Evolutionary conservation across 2,888 invertebrate genomes (phyloP).

Genomic region (Noctua janthe): DNA sequence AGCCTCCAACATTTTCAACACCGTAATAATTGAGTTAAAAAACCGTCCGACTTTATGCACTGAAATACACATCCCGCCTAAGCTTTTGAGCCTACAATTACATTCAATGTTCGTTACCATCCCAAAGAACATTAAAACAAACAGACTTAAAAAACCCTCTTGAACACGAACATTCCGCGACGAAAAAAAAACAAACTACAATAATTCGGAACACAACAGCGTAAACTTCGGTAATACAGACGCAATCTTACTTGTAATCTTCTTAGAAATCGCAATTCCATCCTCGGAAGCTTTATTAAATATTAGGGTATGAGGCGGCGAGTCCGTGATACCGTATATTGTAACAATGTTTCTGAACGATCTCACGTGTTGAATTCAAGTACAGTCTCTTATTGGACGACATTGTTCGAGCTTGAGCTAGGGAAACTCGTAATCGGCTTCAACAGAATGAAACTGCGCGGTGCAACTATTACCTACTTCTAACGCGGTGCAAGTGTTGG

Average conservation of each 20-base stretch:
- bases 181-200: conserved; percentile 48
- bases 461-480: conserved; percentile 71
- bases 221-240: conserved; percentile 60
- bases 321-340: conserved; percentile 55
- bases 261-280: conserved; percentile 64
- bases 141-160: conserved; percentile 28
- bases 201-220: conserved; percentile 36
- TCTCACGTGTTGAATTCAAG: conserved; percentile 69
- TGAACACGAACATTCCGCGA: conserved; percentile 24
- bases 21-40: conserved; percentile 6
- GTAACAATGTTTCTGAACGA: conserved; percentile 69
- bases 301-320: conserved; percentile 58
- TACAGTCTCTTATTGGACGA: conserved; percentile 69
- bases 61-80: not conserved
- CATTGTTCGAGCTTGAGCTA: conserved; percentile 68
- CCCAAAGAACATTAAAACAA: conserved; percentile 29
- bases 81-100: conserved; percentile 5
- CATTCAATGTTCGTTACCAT: conserved; percentile 15
- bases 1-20: not conserved
- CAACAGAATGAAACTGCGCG: conserved; percentile 75
- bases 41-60: not conserved
- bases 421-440: conserved; percentile 75
- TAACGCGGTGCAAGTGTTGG: conserved; percentile 57
- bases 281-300: conserved; percentile 65
- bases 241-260: conserved; percentile 64